Percentiles rank a stretch among this genome's conserved stretches.
Conservation (phyloP, 2,888 invertebrate genomes). For the Hirtodrosophila histrioides region DNA sequence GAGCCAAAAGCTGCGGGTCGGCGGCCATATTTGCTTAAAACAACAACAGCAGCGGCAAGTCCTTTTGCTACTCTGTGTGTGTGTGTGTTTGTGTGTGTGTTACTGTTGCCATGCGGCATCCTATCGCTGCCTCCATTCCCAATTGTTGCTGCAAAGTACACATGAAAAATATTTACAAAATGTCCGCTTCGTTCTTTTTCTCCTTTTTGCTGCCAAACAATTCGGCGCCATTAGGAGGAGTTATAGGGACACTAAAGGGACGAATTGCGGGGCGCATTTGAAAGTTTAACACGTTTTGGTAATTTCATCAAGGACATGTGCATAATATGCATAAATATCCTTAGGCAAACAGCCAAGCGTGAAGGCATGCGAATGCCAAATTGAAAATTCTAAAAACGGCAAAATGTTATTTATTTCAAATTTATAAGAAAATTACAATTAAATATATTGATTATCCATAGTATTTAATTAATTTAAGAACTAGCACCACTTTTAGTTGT, state of each 20-base stretch:
- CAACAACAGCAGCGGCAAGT: slow-evolving; percentile 36
- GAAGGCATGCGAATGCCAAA: slow-evolving; percentile 8
- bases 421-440: not conserved
- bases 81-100: slow-evolving; percentile 5
- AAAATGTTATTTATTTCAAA: slow-evolving; percentile 7
- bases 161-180: slow-evolving; percentile 72
- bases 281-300: slow-evolving; percentile 70
- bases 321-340: slow-evolving; percentile 32
- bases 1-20: slow-evolving; percentile 72
- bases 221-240: slow-evolving; percentile 53
- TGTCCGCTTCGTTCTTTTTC: slow-evolving; percentile 32
- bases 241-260: slow-evolving; percentile 19
- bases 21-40: slow-evolving; percentile 55
- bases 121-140: slow-evolving; percentile 11
- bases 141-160: slow-evolving; percentile 59
- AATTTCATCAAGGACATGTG: slow-evolving; percentile 68
- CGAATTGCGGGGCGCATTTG: slow-evolving; percentile 53
- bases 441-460: slow-evolving; percentile 9
- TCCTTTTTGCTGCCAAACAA: slow-evolving; percentile 58
- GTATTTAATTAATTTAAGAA: too few relatives aligned
- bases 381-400: not conserved
- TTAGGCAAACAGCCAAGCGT: slow-evolving; percentile 4
- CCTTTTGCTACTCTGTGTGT: not conserved
- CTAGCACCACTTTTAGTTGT: too few relatives aligned
- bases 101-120: slow-evolving; percentile 50